Evolutionary conservation across 2,113 vertebrate genomes (phyloP), one percentile per base, ranked within the genome.

Genomic region (Arizona elegans): DNA sequence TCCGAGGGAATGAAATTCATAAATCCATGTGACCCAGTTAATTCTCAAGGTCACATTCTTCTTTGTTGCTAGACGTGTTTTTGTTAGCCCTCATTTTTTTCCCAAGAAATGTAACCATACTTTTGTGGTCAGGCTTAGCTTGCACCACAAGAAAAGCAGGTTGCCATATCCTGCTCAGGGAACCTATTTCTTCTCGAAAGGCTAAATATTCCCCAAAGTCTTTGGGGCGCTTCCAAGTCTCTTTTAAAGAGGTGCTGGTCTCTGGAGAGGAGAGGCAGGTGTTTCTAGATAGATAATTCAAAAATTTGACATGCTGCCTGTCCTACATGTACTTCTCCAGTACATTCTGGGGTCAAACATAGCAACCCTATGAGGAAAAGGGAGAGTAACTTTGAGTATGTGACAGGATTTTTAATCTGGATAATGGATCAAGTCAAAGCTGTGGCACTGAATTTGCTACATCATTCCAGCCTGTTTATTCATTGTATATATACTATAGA

Each of bases 41-140:
- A 81, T 56, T 75, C 5, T 0, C 19, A 90, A 93, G 89, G 81
- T 91, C 26, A 93, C 89, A 19, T 55, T 91, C 15, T 91, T 89
- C 75, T 92, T 47, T 62, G 29, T 86, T 94, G 81, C 47, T 2
- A 11, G 93, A 47, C 1, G 15, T 6, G 89, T 87, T 92, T 92
- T 93, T 0, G 0, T 90, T 89, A 23, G 29, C 89, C 92, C 52
- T 56, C 62, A 26, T 85, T 92, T 89, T 92, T 89, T 23, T 89
- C 70, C 47, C 52, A 81, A 93, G 58, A 86, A 70, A 89, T 47
- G 24, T 93, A 56, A 12, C 33, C 86, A 47, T 87, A 94, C 93
- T 92, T 24, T 92, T 17, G 87, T 53, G 24, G 24, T n/a, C 62
- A 86, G 52, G 75, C 26, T 85, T 38, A 86, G 52, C 24, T 21